phyloP scores from a whole-genome alignment of 2,797 vertebrate species.

The Podarcis lilfordi region DNA sequence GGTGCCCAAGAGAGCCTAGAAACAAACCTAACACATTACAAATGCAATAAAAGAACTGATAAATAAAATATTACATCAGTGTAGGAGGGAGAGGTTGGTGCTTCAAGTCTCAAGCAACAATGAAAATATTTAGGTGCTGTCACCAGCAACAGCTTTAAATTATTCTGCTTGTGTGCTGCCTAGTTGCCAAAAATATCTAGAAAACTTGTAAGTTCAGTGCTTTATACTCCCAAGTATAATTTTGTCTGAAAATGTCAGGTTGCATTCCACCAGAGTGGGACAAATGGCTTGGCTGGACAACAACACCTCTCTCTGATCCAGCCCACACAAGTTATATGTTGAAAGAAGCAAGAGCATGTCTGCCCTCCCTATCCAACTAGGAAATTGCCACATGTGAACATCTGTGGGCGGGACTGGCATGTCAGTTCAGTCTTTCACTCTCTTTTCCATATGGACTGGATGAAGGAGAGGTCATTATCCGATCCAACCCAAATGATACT shows the following conservation, averaged over 20 bases:
- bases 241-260: neutral
- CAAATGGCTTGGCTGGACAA: neutral
- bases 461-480: neutral
- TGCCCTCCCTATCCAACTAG: no score
- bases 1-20: neutral
- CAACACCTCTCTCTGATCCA: neutral
- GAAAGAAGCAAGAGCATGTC: no score
- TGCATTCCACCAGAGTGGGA: neutral
- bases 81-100: neutral
- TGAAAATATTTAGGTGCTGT: slow-evolving; percentile 15
- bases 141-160: neutral
- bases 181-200: slow-evolving; percentile 30
- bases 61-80: neutral
- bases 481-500: neutral
- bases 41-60: neutral
- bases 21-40: neutral
- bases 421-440: no score
- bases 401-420: neutral
- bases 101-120: slow-evolving; percentile 18
- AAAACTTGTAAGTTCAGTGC: neutral
- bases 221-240: neutral
- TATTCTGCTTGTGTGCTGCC: neutral
- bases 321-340: neutral
- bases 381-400: neutral
- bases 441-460: neutral